These are phyloP conservation scores for Carposina sasakii DNA, from an alignment of 1,140 invertebrate genomes.

Conservation along the genomic window DNA sequence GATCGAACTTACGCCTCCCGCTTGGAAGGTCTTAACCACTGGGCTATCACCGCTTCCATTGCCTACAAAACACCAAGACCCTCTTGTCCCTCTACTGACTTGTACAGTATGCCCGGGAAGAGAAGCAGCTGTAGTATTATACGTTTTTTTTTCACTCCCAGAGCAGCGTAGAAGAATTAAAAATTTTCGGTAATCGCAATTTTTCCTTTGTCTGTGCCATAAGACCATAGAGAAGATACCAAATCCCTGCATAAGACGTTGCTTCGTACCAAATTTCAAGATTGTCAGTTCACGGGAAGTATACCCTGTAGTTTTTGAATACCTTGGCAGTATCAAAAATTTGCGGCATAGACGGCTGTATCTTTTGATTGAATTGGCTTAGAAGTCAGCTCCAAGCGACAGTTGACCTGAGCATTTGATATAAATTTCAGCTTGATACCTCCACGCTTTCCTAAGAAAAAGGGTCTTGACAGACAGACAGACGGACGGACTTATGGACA, in stretches of 20 bases:
- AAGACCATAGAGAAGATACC: too few relatives aligned
- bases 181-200: constrained; percentile 2
- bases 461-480: constrained; percentile 9
- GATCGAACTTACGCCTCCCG: too few relatives aligned
- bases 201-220: constrained; percentile 5
- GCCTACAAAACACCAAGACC: too few relatives aligned
- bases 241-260: too few relatives aligned
- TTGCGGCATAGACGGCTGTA: constrained; percentile 6
- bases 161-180: too few relatives aligned
- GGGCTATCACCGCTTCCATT: too few relatives aligned
- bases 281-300: constrained; percentile 8
- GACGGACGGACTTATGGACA: too few relatives aligned
- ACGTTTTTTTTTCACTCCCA: too few relatives aligned
- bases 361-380: constrained; percentile 9
- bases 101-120: too few relatives aligned
- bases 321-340: constrained; percentile 2
- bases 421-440: constrained; percentile 8
- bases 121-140: too few relatives aligned
- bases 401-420: constrained; percentile 7
- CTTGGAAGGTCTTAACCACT: too few relatives aligned
- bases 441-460: constrained; percentile 11
- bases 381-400: background rate
- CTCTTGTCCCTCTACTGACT: too few relatives aligned
- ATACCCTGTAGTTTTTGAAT: constrained; percentile 8
- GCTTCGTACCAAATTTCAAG: constrained; percentile 10